Conservation (phyloP, 2,888 invertebrate species). For the Spodoptera exigua region DNA sequence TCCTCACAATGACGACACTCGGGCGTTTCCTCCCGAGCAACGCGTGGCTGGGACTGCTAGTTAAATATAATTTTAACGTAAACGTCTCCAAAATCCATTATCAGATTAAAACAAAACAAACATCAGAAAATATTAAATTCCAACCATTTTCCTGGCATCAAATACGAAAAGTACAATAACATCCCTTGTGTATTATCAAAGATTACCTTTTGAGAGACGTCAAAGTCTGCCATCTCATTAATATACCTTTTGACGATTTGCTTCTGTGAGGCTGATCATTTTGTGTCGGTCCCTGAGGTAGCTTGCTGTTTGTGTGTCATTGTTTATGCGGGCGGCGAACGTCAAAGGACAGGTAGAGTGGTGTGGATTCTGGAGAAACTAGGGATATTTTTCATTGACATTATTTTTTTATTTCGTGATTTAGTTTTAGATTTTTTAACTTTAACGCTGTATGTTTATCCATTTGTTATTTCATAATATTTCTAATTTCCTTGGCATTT, state of each 20-base stretch:
- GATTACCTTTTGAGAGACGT: slow-evolving; percentile 65
- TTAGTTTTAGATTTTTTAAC: too few relatives aligned
- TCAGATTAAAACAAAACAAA: slow-evolving; percentile 15
- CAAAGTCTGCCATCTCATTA: slow-evolving; percentile 79
- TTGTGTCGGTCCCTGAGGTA: slow-evolving; percentile 81
- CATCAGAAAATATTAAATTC: not conserved
- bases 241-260: slow-evolving; percentile 72
- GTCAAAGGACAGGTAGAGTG: slow-evolving; percentile 69
- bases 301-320: slow-evolving; percentile 78
- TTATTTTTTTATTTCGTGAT: too few relatives aligned
- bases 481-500: too few relatives aligned
- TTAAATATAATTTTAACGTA: too few relatives aligned
- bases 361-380: slow-evolving; percentile 30
- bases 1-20: too few relatives aligned
- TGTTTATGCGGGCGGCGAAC: slow-evolving; percentile 79
- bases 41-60: too few relatives aligned
- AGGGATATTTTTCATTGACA: too few relatives aligned
- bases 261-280: slow-evolving; percentile 77
- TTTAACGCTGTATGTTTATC: too few relatives aligned
- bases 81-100: slow-evolving; percentile 19
- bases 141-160: slow-evolving; percentile 2
- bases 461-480: too few relatives aligned
- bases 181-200: slow-evolving; percentile 57
- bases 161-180: slow-evolving; percentile 43
- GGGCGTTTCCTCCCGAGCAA: too few relatives aligned